A percentile compares a stretch with the other conserved stretches of the same genome.
Conservation (phyloP, 2,113 vertebrate genomes). For the Pyxicephalus adspersus region DNA sequence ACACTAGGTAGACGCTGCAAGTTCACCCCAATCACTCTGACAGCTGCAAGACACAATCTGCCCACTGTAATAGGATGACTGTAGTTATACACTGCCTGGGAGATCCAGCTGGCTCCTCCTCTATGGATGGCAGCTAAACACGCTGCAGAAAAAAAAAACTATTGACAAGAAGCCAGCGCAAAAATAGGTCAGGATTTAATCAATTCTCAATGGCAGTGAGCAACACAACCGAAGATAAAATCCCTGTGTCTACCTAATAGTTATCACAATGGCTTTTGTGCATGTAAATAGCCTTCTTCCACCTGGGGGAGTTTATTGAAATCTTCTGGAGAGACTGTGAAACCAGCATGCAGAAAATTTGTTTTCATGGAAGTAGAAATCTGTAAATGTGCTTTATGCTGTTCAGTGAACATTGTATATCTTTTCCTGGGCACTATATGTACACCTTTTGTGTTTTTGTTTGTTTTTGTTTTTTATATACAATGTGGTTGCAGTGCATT, state of each 20-base stretch:
- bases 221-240: not conserved
- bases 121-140: slow-evolving; percentile 20
- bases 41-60: slow-evolving; percentile 40
- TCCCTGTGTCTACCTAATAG: not conserved
- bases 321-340: no score
- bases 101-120: slow-evolving; percentile 20
- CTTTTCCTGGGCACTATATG: no score
- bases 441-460: no score
- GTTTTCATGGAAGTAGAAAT: no score
- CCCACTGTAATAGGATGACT: slow-evolving; percentile 33
- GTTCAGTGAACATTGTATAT: no score
- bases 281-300: no score
- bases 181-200: slow-evolving; percentile 6
- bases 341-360: no score
- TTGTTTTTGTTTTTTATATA: no score
- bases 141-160: slow-evolving; percentile 36
- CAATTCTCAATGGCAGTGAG: not conserved
- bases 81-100: slow-evolving; percentile 27
- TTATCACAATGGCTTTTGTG: not conserved
- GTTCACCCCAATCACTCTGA: slow-evolving; percentile 19
- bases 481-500: no score
- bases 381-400: no score
- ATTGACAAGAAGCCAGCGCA: not conserved
- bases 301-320: no score
- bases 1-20: slow-evolving; percentile 13